Evolutionary conservation across 2,113 vertebrate species (phyloP), one percentile per base, ranked within the genome.

Genomic region (Galbula dea): DNA sequence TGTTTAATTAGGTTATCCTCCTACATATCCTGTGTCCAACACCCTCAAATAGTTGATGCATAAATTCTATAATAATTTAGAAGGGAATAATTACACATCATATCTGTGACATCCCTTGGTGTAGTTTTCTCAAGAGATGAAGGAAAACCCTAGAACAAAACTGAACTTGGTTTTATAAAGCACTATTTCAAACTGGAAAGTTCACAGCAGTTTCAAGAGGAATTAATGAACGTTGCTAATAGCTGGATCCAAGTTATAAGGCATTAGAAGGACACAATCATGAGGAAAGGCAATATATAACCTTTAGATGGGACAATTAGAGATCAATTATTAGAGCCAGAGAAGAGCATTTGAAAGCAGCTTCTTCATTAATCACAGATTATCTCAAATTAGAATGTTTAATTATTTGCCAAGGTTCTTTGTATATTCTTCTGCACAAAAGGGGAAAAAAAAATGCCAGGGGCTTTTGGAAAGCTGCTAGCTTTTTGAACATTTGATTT

Each of bases 261-360:
- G 82, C 93, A 96, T 96, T 96, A 95, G 84, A 67, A 96, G 94
- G 93, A 89, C 89, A 96, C 67, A 95, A 45, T 92, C 71, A 91
- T 73, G 84, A 96, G 93, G 84, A 95, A 86, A 95, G 96, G 95
- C 96, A 88, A 96, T 96, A 96, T 83, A 96, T 95, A 96, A 96
- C 96, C 96, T 96, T 96, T 96, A 95, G 87, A 80, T 83, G 85
- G 82, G 59, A 95, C 89, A 96, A 95, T 96, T 94, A 96, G 79
- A 94, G 91, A 96, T 96, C 96, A 96, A 94, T 96, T 96, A 96
- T 92, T 87, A 80, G 86, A 94, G 75, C 67, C 30, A 71, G 78
- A 92, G 91, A 94, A 94, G 82, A 96, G 63, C 59, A 79, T 94
- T 88, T 4, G 3, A 85, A 94, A 89, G 91, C 51, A 80, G 82